Base-by-base conservation (phyloP, 1,140 invertebrate genomes). In the Hirudo medicinalis region DNA sequence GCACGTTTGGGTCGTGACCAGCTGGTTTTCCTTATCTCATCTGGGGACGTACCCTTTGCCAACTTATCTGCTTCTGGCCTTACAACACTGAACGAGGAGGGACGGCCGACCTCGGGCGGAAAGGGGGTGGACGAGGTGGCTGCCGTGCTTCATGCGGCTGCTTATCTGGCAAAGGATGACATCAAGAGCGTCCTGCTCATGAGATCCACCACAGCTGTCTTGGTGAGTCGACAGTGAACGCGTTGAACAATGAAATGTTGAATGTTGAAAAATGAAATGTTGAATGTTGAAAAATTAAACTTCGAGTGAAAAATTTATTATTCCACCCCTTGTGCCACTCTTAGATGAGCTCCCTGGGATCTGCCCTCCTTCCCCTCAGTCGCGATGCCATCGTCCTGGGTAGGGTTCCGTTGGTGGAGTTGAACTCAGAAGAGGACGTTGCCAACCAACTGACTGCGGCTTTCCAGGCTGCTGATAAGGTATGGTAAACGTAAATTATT, bases 1-100 rank as follows among this genome's bases (percentile, higher is more conserved):
- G 91, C 90, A 0, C 87, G 96, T 67, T 85, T 99, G n/a, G 94
- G 92, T 83, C 92, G 94, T 75, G 94, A 97, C 73, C 87, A 91
- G 75, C 94, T 98, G 80, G 91, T 96, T 77, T 97, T 99, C 82
- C 83, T 99, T 77, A 89, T 98, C 8, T 97, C 97, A 82, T 94
- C 97, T 0, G 95, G 92, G 76, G 96, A 96, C 2, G 84, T 99
- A 79, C 84, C 97, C 49, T 98, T 93, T 79, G 90, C 95, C 80
- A 96, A 99, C 86, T 87, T 97, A 15, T 98, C 95, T 63, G 96
- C 97, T n/a, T 94, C 92, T 29, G 90, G 91, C 71, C 85, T 99
- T 74, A 88, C 97, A 57, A 99, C 98, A 84, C 89, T 96, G 13
- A 91, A 95, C 78, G 91, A 97, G 89, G 81, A 84, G 72, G 79